Evolutionary conservation across 2,113 vertebrate species (phyloP).

Genomic region (Elanus axillaris): DNA sequence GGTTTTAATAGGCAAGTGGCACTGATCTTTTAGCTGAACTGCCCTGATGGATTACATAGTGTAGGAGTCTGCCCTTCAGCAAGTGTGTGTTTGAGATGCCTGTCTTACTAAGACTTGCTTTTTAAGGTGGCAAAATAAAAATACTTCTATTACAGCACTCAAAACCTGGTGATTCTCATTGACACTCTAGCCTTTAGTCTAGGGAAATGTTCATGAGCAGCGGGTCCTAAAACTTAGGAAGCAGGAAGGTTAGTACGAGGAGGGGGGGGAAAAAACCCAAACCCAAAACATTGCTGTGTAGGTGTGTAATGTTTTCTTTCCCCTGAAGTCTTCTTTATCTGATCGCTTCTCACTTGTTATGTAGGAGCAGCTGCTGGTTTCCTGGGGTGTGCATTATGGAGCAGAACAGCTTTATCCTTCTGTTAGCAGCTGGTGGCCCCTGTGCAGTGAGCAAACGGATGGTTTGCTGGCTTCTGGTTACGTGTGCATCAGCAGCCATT

Average conservation of each 20-base stretch:
- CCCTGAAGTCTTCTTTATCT: neutral
- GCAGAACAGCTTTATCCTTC: neutral
- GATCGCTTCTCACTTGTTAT: neutral
- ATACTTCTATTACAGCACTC: neutral
- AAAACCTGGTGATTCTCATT: neutral
- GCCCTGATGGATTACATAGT: neutral
- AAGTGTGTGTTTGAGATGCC: neutral
- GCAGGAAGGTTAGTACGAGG: neutral
- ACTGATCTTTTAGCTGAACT: neutral
- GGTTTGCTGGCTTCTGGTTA: neutral
- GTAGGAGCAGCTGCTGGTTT: neutral
- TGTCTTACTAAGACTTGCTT: neutral
- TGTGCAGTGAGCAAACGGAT: neutral
- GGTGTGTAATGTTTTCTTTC: neutral
- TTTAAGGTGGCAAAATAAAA: neutral
- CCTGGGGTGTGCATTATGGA: neutral
- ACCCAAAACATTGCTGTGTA: neutral
- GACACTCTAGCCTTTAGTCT: neutral
- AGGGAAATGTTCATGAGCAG: neutral
- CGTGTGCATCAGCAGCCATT: neutral
- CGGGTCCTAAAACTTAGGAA: neutral
- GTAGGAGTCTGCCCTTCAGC: neutral
- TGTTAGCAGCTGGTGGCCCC: neutral
- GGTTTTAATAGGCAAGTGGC: neutral
- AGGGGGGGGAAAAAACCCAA: accelerated